Base-by-base conservation (phyloP, 2,113 vertebrate genomes). In the Cisticola juncidis region DNA sequence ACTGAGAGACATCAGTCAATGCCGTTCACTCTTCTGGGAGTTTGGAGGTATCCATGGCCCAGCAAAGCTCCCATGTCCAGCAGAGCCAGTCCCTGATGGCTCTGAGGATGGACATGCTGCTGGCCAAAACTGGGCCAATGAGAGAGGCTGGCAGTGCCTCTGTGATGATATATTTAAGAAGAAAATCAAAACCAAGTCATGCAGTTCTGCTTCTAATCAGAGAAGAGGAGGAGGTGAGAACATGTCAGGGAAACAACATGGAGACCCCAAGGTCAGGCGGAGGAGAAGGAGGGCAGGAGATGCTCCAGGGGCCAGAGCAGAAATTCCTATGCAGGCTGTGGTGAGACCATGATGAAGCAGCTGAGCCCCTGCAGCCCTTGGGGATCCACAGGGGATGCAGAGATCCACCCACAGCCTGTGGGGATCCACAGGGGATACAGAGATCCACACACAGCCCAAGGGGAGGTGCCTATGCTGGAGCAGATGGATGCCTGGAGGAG, bases 1-100 rank as follows among this genome's bases (percentile, higher is more conserved):
- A 70, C 10, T 45, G 66, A 82, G 47, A 79, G 35, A 45, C 0
- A 6, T 20, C 0, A 0, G 88, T 22, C 22, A 88, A 47, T 21
- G 33, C 14, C 1, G 1, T 45, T 83, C 0, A 3, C 9, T 60
- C 20, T 68, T 74, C 58, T 53, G 51, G 38, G 31, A 65, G 17
- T 29, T 31, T 64, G n/a, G 14, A 35, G 9, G 4, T 31, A 44
- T 36, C 64, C 44, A 8, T 4, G 7, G 36, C 21, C 35, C 20
- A 26, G 71, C 19, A 82, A 77, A 90, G 9, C 54, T 82, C 33
- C 20, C 62, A 14, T 23, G 24, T 53, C 24, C 14, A 23, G 3
- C 47, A 64, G 74, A 61, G 13, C 35, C 23, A 77, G 2, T n/a
- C 48, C 31, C 31, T 44, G 48, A 14, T 54, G 48, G 25, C 7